Percentiles rank a stretch among this genome's conserved stretches.
phyloP scores from a whole-genome alignment of 1,140 invertebrate genomes.

The Mya arenaria region DNA sequence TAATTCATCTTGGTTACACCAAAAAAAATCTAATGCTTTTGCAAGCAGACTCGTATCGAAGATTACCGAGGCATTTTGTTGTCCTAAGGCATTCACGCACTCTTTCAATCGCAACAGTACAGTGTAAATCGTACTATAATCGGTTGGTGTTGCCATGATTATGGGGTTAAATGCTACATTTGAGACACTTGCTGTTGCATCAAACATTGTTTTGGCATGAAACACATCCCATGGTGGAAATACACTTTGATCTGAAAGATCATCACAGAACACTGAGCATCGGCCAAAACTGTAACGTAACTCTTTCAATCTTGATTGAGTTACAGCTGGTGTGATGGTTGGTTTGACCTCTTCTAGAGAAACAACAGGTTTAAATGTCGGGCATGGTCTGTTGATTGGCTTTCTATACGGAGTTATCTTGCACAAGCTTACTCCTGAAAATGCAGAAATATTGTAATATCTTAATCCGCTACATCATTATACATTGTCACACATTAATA shows the following conservation, averaged over 20 bases:
- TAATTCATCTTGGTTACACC: background rate
- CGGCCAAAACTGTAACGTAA: conserved; percentile 7
- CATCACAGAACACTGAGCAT: conserved; percentile 6
- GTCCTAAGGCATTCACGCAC: conserved; percentile 14
- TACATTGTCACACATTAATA: too few species aligned
- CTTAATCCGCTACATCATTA: too few species aligned
- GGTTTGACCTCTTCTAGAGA: too few species aligned
- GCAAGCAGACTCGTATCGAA: conserved; percentile 30
- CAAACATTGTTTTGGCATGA: background rate
- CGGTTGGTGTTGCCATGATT: conserved; percentile 24
- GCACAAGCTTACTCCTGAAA: too few species aligned
- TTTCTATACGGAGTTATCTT: too few species aligned
- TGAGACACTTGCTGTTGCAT: background rate
- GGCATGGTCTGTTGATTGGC: too few species aligned
- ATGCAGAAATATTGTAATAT: too few species aligned
- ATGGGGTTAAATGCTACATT: conserved; percentile 39
- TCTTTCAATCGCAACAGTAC: conserved; percentile 9
- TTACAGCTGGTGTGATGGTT: conserved; percentile 3
- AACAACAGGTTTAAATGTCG: too few species aligned
- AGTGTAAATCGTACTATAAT: conserved; percentile 43
- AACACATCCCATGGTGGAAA: background rate
- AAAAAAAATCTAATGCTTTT: conserved; percentile 27
- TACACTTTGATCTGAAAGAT: background rate
- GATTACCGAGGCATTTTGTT: background rate
- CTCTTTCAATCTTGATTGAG: conserved; percentile 4